Percentiles rank a stretch among this genome's conserved stretches.
These are phyloP conservation scores for Xanthorhoe designata DNA, from an alignment of 2,888 invertebrate species.

Conservation along the genomic window DNA sequence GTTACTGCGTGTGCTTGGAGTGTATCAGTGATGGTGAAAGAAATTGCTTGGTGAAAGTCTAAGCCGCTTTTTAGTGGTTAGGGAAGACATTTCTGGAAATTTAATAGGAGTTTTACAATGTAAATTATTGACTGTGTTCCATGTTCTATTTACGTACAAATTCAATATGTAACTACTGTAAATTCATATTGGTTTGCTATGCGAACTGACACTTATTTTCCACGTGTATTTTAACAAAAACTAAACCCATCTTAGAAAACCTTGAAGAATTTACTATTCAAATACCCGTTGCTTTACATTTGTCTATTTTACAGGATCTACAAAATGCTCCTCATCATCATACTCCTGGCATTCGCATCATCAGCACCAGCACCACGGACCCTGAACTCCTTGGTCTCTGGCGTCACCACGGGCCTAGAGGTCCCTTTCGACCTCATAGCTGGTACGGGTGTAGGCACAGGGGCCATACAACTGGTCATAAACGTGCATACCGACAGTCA, in stretches of 20 bases:
- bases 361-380: constrained; percentile 61
- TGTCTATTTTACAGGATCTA: constrained; percentile 58
- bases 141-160: too few species aligned
- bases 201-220: too few species aligned
- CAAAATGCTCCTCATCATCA: constrained; percentile 51
- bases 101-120: constrained; percentile 12
- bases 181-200: too few species aligned
- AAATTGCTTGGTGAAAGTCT: constrained; percentile 17
- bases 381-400: constrained; percentile 60
- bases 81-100: background rate
- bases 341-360: constrained; percentile 53
- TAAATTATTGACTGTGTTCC: constrained; percentile 4
- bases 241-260: too few species aligned
- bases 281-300: background rate
- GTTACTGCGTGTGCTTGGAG: constrained; percentile 25
- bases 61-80: constrained; percentile 6
- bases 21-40: constrained; percentile 30
- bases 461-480: constrained; percentile 73
- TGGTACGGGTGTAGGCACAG: constrained; percentile 64
- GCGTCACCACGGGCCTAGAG: constrained; percentile 73
- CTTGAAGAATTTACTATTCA: background rate
- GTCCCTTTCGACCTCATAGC: constrained; percentile 69
- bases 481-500: constrained; percentile 76
- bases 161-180: too few species aligned
- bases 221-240: too few species aligned